These are phyloP conservation scores for Tursiops truncatus DNA, from an alignment of 2,113 vertebrate genomes.

Conservation along the genomic window DNA sequence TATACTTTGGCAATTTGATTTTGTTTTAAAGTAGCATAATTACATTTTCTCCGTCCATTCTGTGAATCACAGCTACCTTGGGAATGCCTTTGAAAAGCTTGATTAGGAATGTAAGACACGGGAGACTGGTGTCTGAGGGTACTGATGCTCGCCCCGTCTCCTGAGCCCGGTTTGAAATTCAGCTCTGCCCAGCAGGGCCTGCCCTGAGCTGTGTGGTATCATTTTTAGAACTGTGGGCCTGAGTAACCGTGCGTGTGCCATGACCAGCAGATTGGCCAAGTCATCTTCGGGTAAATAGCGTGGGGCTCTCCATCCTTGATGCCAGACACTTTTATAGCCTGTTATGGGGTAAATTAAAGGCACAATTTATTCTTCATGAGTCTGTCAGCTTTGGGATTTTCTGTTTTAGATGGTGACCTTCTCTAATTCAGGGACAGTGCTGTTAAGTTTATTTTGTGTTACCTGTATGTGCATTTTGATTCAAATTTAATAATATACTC, in stretches of 20 bases:
- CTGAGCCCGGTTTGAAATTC: slow-evolving; percentile 76
- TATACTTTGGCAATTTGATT: slow-evolving; percentile 65
- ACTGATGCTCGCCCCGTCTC: slow-evolving; percentile 76
- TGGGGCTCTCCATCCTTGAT: slow-evolving; percentile 57
- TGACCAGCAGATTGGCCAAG: slow-evolving; percentile 64
- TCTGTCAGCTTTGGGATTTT: not conserved
- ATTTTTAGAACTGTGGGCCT: slow-evolving; percentile 71
- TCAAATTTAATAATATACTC: not conserved
- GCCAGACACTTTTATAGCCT: slow-evolving; percentile 45
- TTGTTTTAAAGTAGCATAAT: slow-evolving; percentile 77
- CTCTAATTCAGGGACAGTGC: not conserved
- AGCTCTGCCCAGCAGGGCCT: slow-evolving; percentile 71
- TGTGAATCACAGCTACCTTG: slow-evolving; percentile 74
- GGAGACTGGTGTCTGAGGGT: slow-evolving; percentile 75
- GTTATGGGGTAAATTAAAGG: not conserved
- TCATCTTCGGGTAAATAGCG: slow-evolving; percentile 67
- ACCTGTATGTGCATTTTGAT: not conserved
- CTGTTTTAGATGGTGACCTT: not conserved
- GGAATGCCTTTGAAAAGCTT: slow-evolving; percentile 83
- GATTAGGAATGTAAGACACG: slow-evolving; percentile 79
- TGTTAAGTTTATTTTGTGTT: not conserved
- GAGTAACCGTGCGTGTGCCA: slow-evolving; percentile 39
- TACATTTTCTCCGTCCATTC: slow-evolving; percentile 76
- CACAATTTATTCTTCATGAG: not conserved
- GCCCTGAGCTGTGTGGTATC: slow-evolving; percentile 60